Base-by-base conservation (phyloP, 2,888 invertebrate species). In the Nemoura dubitans region DNA sequence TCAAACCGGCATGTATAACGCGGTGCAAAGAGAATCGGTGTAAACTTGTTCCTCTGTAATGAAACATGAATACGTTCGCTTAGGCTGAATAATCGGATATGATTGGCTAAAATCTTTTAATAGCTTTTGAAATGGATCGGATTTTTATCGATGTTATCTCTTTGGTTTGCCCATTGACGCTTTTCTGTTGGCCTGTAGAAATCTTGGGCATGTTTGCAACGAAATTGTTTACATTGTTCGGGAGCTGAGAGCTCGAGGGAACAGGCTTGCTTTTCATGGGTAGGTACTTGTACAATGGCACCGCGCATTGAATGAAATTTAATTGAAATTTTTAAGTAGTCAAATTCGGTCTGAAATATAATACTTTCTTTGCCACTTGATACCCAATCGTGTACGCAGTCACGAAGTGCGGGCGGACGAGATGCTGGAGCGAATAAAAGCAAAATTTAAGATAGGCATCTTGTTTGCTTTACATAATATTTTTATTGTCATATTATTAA, bases 401-500 rank as follows among this genome's bases (percentile, higher is more conserved):
- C 59, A 59, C 59, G 59, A 59, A 59, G 16, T 59, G 59, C 59
- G 59, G 21, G 59, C 59, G 21, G 14, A 21, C 21, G 3, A 21
- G 14, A 59, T 7, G 14, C n/a, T 3, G 59, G 59, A 59, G 14
- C 16, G 14, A 59, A 59, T 59, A 59, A 59, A 59, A 59, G 59
- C 59, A 81, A 21, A 78, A 10, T 28, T 28, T 26, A 28, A 78
- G 78, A 78, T 78, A 81, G 2, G 28, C 81, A 81, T 81, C 81
- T 81, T 81, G 81, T 81, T 29, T 81, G 83, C 83, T 83, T 83
- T 83, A 83, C 36, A 82, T 82, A 36, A 28, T 21, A n/a, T n/a
- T 82, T 82, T 82, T 28, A 82, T 82, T 25, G 30, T 78, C 82
- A 29, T 30, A 29, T 82, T 82, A 82, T 42, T 83, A 83, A 26